A percentile compares a stretch with the other conserved stretches of the same genome.
These are phyloP conservation scores for Apotomis betuletana DNA, from an alignment of 2,888 invertebrate species.

Conservation along the genomic window DNA sequence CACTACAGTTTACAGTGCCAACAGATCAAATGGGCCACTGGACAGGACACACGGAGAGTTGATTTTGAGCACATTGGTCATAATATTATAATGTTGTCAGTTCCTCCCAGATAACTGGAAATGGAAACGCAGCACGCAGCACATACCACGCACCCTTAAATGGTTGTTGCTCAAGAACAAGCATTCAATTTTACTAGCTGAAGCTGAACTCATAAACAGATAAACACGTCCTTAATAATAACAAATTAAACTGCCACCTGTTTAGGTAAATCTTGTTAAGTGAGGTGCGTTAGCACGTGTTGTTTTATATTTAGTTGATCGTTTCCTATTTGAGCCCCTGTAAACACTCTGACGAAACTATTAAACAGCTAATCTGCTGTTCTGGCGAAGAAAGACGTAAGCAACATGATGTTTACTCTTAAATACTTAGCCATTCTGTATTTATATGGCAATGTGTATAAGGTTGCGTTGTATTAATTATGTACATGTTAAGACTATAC, in stretches of 20 bases:
- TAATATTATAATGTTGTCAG: too few relatives aligned
- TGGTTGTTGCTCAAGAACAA: too few relatives aligned
- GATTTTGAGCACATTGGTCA: too few relatives aligned
- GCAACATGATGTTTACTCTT: neutral
- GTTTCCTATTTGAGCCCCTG: conserved; percentile 65
- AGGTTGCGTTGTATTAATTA: neutral
- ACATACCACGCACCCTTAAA: too few relatives aligned
- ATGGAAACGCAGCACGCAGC: too few relatives aligned
- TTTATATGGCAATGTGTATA: neutral
- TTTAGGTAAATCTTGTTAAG: conserved; percentile 55
- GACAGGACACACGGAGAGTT: too few relatives aligned
- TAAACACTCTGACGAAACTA: conserved; percentile 50
- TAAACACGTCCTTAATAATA: conserved; percentile 10
- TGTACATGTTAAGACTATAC: too few relatives aligned
- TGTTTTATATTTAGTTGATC: conserved; percentile 69
- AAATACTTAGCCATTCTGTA: neutral
- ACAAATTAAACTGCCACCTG: conserved; percentile 53
- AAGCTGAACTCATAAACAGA: conserved; percentile 17
- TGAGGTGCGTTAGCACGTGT: conserved; percentile 62
- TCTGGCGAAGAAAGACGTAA: neutral
- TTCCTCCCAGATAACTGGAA: too few relatives aligned
- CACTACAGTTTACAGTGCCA: too few relatives aligned
- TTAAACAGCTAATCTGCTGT: conserved; percentile 20
- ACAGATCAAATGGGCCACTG: too few relatives aligned
- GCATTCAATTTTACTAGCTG: neutral